Evolutionary conservation across 2,797 vertebrate genomes (phyloP), one percentile per base, ranked within the genome.

Genomic region (Periophthalmus magnuspinnatus): DNA sequence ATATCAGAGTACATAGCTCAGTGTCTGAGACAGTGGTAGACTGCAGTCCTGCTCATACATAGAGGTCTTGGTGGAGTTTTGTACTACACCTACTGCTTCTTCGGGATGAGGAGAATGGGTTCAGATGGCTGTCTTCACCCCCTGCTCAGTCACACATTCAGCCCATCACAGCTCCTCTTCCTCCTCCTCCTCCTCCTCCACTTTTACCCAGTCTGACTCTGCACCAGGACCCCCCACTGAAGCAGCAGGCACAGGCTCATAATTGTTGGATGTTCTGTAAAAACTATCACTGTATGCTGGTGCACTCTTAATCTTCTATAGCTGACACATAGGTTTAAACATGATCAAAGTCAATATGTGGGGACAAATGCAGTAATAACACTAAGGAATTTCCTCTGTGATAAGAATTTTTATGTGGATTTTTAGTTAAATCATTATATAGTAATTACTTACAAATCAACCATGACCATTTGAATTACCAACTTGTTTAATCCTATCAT

Each of bases 71-170:
- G 61, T 68, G 65, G 50, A 19, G 36, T 17, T 60, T 67, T 78
- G 21, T 32, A 17, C 45, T 5, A 50, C 67, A 70, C 69, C 66
- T 74, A 64, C 74, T 32, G 32, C 64, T 56, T n/a, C 17, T 77
- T 58, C 56, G 84, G 74, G 71, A 81, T 71, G 69, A 65, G 56
- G 70, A 73, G 65, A 62, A 68, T 68, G 59, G 68, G 80, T 77
- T 84, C 75, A 81, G 72, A 78, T 72, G 74, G 80, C 66, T 73
- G 57, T 41, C 45, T 70, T 72, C 50, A 70, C 68, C 75, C 65
- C 68, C 68, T 3, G 3, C 67, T 69, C 65, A 50, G 58, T 64
- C 62, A 67, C 66, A 79, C 55, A 69, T 79, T 52, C 65, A 56
- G 65, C 59, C 64, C 67, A 33, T 77, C 65, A 33, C 65, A 73